These are phyloP conservation scores for Drosophila busckii DNA, from an alignment of 1,140 invertebrate species.

Conservation along the genomic window DNA sequence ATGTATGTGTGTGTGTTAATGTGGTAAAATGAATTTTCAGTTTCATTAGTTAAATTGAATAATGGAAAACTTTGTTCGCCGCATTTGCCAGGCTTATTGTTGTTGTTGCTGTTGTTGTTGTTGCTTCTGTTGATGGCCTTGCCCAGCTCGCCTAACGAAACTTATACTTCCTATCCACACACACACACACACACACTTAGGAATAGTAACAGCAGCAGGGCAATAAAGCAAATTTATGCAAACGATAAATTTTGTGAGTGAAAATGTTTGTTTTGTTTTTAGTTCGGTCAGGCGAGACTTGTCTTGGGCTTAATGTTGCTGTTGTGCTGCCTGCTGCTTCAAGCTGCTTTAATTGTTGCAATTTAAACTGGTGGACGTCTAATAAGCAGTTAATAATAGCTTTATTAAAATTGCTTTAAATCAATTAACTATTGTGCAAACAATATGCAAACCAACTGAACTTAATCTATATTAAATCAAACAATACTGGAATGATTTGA, in stretches of 20 bases:
- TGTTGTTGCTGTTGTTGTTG: slow-evolving; percentile 33
- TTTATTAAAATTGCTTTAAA: slow-evolving; percentile 7
- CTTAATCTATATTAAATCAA: slow-evolving; percentile 27
- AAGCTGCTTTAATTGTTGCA: slow-evolving; percentile 17
- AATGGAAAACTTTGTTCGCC: slow-evolving; percentile 76
- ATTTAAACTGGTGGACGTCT: slow-evolving; percentile 8
- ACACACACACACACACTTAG: slow-evolving; percentile 16
- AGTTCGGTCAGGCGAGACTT: slow-evolving; percentile 33
- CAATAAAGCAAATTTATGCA: slow-evolving; percentile 79
- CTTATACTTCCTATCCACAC: slow-evolving; percentile 59
- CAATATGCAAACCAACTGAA: no score
- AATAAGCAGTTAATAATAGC: not conserved
- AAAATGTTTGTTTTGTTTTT: slow-evolving; percentile 70
- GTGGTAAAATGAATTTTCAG: slow-evolving; percentile 78
- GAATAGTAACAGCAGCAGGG: slow-evolving; percentile 34
- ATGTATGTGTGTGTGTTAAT: slow-evolving; percentile 68
- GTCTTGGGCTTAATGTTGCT: not conserved
- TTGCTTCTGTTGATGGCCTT: slow-evolving; percentile 36
- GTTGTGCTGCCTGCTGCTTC: slow-evolving; percentile 1
- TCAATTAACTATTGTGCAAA: no score
- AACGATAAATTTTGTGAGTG: slow-evolving; percentile 75
- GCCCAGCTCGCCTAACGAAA: slow-evolving; percentile 57
- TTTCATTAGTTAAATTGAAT: slow-evolving; percentile 79
- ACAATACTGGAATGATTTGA: slow-evolving; percentile 20
- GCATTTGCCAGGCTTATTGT: slow-evolving; percentile 45